Conservation (phyloP, 2,888 invertebrate species). For the Abrostola triplasia region DNA sequence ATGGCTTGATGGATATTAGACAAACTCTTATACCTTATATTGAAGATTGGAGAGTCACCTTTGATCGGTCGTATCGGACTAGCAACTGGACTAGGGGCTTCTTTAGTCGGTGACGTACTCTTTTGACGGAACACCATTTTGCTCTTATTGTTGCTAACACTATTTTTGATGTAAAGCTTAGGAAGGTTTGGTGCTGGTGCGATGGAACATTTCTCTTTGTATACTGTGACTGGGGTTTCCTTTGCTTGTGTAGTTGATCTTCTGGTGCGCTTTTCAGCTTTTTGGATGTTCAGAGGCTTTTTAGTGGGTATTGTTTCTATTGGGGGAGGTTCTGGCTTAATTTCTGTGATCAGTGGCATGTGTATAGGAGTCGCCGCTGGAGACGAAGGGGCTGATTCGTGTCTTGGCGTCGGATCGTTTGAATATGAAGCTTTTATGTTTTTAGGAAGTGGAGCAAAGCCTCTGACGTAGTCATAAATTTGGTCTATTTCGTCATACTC, state of each 20-base stretch:
- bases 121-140: slow-evolving; percentile 91
- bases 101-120: slow-evolving; percentile 92
- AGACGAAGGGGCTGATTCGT: slow-evolving; percentile 88
- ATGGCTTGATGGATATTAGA: slow-evolving; percentile 92
- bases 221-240: slow-evolving; percentile 87
- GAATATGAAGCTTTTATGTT: slow-evolving; percentile 91
- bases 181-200: slow-evolving; percentile 89
- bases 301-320: slow-evolving; percentile 97
- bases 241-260: slow-evolving; percentile 89
- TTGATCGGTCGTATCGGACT: slow-evolving; percentile 88
- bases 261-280: slow-evolving; percentile 93
- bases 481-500: slow-evolving; percentile 99
- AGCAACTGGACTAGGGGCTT: slow-evolving; percentile 90
- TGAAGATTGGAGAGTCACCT: slow-evolving; percentile 93
- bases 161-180: slow-evolving; percentile 94
- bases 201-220: slow-evolving; percentile 88
- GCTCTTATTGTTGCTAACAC: slow-evolving; percentile 89
- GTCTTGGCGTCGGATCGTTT: slow-evolving; percentile 80
- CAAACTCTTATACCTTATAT: slow-evolving; percentile 91
- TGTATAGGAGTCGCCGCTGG: slow-evolving; percentile 87
- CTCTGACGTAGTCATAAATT: slow-evolving; percentile 98
- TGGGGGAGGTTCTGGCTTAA: slow-evolving; percentile 96
- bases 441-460: slow-evolving; percentile 96
- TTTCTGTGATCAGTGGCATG: slow-evolving; percentile 87
- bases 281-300: slow-evolving; percentile 88